Evolutionary conservation across 2,113 vertebrate genomes (phyloP).

Genomic region (Gavia stellata): DNA sequence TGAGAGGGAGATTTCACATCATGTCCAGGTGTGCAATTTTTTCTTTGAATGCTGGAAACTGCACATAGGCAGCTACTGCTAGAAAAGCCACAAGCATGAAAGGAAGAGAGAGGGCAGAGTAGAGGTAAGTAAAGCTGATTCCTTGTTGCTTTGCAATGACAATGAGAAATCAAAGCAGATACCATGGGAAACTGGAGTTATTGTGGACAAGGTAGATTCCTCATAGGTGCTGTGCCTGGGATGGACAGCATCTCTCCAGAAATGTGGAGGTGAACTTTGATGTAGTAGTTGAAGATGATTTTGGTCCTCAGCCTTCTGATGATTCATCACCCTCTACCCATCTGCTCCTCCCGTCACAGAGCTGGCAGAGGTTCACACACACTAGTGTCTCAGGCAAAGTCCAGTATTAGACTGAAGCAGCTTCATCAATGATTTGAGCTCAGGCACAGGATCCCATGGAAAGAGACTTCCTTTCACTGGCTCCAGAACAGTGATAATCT

Average conservation of each 20-base stretch:
- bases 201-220: not conserved
- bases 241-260: not conserved
- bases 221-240: accelerated
- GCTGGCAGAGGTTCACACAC: not conserved
- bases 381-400: not conserved
- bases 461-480: not conserved
- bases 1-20: not conserved
- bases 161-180: not conserved
- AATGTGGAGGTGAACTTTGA: not conserved
- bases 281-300: not conserved
- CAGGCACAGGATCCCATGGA: not conserved
- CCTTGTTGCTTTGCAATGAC: not conserved
- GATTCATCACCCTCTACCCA: not conserved
- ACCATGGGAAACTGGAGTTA: not conserved
- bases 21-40: not conserved
- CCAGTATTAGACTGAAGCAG: not conserved
- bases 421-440: not conserved
- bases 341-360: not conserved
- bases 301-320: not conserved
- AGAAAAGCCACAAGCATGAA: not conserved
- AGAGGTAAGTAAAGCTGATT: not conserved
- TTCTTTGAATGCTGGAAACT: not conserved
- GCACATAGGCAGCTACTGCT: not conserved
- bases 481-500: not conserved
- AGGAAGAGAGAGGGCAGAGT: not conserved